These are phyloP conservation scores for Hyles euphorbiae DNA, from an alignment of 1,140 invertebrate genomes.

Conservation along the genomic window DNA sequence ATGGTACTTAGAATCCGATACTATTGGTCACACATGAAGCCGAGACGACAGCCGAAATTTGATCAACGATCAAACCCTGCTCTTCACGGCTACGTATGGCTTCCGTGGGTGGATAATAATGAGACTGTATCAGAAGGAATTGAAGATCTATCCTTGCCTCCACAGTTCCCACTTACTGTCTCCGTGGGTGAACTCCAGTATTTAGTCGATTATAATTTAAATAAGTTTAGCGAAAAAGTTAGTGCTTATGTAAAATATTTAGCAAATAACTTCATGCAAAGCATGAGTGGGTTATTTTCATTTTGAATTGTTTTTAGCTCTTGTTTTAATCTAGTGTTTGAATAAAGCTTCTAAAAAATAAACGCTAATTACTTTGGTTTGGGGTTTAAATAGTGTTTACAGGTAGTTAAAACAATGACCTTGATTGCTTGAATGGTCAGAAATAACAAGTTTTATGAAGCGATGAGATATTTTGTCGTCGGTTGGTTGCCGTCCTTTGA, in stretches of 20 bases:
- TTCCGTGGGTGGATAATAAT: conserved; percentile 25
- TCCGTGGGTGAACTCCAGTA: conserved; percentile 27
- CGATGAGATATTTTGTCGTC: conserved; percentile 32
- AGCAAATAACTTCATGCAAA: conserved; percentile 24
- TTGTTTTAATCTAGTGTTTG: too few species aligned
- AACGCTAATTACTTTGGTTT: too few species aligned
- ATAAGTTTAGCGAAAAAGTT: conserved; percentile 24
- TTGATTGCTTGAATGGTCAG: conserved; percentile 14
- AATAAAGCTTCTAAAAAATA: too few species aligned
- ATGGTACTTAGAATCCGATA: conserved; percentile 26
- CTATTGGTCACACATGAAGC: conserved; percentile 26
- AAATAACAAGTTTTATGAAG: conserved; percentile 44
- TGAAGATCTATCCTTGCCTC: conserved; percentile 2
- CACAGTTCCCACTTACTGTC: conserved; percentile 30
- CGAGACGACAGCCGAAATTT: conserved; percentile 11
- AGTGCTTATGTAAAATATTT: conserved; percentile 25
- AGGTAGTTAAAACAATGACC: not conserved
- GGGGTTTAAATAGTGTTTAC: not conserved
- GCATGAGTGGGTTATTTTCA: conserved; percentile 23
- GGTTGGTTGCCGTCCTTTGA: conserved; percentile 45
- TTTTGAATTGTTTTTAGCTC: conserved; percentile 14
- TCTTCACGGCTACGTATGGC: conserved; percentile 25
- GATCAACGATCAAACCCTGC: conserved; percentile 27
- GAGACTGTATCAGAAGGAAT: conserved; percentile 13
- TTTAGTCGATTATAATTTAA: conserved; percentile 28